These are phyloP conservation scores for Caenorhabditis tropicalis DNA, from an alignment of 1,140 invertebrate species.

Conservation along the genomic window DNA sequence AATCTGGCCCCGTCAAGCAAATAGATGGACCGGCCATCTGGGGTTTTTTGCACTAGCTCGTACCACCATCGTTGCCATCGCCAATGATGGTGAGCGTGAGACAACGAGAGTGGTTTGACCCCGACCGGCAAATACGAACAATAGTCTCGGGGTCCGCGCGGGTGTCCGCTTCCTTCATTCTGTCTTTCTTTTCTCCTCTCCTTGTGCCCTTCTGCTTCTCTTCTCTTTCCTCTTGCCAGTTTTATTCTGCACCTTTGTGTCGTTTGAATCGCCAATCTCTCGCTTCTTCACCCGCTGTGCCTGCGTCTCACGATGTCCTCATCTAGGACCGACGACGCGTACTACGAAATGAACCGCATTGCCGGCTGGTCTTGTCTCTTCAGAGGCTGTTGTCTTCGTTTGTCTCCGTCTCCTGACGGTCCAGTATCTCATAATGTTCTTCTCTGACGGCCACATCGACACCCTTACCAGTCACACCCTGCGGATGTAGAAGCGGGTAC, in stretches of 20 bases:
- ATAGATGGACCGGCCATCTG: conserved; percentile 14
- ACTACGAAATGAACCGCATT: conserved; percentile 30
- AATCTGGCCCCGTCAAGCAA: conserved; percentile 8
- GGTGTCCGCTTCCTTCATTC: conserved; percentile 10
- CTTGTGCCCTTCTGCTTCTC: not conserved
- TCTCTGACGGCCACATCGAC: not conserved
- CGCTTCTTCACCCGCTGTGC: not conserved
- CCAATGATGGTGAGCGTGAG: not conserved
- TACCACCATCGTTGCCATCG: conserved; percentile 16
- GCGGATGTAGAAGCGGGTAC: not conserved
- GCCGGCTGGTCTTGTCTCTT: conserved; percentile 35
- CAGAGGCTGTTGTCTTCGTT: not conserved
- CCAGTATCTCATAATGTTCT: not conserved
- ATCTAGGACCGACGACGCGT: not conserved
- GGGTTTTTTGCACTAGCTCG: conserved; percentile 21
- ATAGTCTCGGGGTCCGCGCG: conserved; percentile 37
- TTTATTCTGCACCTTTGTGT: conserved; percentile 42
- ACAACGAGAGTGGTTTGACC: conserved; percentile 34
- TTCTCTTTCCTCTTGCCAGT: conserved; percentile 18
- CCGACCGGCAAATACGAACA: conserved; percentile 29
- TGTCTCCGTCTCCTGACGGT: conserved; percentile 36
- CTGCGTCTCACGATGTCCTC: conserved; percentile 2
- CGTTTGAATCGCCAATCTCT: conserved; percentile 40
- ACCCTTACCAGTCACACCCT: conserved; percentile 21
- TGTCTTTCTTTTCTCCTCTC: conserved; percentile 12